phyloP scores from a whole-genome alignment of 2,113 vertebrate genomes.

The Peromyscus leucopus region DNA sequence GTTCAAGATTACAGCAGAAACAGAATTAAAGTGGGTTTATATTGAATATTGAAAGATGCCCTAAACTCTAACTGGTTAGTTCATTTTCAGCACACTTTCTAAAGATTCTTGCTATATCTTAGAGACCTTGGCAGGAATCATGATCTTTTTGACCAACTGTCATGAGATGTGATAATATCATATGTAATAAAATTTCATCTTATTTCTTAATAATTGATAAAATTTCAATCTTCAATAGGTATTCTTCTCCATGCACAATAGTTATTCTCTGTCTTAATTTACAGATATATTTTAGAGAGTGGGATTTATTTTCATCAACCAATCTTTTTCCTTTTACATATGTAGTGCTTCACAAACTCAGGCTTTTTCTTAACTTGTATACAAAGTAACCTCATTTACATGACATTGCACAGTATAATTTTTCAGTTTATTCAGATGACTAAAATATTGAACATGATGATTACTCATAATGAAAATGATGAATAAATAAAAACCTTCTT shows the following conservation, averaged over 20 bases:
- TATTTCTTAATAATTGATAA: too few relatives aligned
- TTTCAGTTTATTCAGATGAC: constrained; percentile 78
- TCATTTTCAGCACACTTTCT: constrained; percentile 57
- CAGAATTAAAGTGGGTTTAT: constrained; percentile 46
- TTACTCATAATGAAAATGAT: constrained; percentile 76
- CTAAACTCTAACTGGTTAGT: constrained; percentile 43
- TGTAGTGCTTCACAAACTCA: constrained; percentile 79
- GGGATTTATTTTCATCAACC: constrained; percentile 66
- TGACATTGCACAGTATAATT: constrained; percentile 72
- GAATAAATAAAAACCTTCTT: constrained; percentile 75
- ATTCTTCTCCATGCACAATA: constrained; percentile 28
- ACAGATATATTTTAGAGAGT: constrained; percentile 62
- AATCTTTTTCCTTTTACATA: constrained; percentile 66
- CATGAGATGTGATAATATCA: constrained; percentile 2
- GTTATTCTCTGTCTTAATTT: constrained; percentile 65
- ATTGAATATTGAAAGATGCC: constrained; percentile 34
- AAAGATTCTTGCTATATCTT: constrained; percentile 44
- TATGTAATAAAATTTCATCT: constrained; percentile 54
- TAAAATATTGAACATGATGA: constrained; percentile 74
- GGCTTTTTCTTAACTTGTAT: constrained; percentile 74
- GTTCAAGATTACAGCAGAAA: constrained; percentile 1
- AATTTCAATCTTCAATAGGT: too few relatives aligned
- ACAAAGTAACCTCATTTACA: constrained; percentile 68
- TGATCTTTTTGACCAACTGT: constrained; percentile 9
- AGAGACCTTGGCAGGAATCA: background rate